These are phyloP conservation scores for Ephestia elutella DNA, from an alignment of 1,140 invertebrate species.

Conservation along the genomic window DNA sequence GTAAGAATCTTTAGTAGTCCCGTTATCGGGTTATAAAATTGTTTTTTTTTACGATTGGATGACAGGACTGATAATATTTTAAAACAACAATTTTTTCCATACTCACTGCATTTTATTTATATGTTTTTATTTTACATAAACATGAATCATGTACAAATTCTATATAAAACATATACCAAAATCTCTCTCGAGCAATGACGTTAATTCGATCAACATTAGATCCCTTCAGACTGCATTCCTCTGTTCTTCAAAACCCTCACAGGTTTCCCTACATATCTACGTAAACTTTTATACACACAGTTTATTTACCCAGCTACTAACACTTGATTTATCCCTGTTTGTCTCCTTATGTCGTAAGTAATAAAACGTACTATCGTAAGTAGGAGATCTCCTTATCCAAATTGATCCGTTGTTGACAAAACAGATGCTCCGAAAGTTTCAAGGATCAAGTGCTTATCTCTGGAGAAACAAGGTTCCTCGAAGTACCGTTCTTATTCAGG, in stretches of 20 bases:
- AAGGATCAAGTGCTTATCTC: slow-evolving; percentile 28
- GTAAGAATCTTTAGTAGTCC: not conserved
- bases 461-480: slow-evolving; percentile 12
- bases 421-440: slow-evolving; percentile 22
- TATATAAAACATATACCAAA: too few relatives aligned
- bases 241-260: too few relatives aligned
- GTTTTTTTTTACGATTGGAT: too few relatives aligned
- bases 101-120: too few relatives aligned
- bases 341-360: slow-evolving; percentile 7
- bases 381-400: slow-evolving; percentile 13
- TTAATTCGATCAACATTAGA: too few relatives aligned
- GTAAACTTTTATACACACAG: not conserved
- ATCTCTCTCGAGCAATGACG: too few relatives aligned
- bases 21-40: not conserved
- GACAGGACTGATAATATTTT: too few relatives aligned
- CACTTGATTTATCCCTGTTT: slow-evolving; percentile 8
- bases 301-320: not conserved
- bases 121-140: too few relatives aligned
- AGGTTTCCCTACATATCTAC: not conserved
- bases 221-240: too few relatives aligned
- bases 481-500: slow-evolving; percentile 23
- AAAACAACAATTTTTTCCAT: too few relatives aligned
- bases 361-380: slow-evolving; percentile 14
- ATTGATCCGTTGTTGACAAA: slow-evolving; percentile 29
- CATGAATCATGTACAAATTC: too few relatives aligned